Conservation (phyloP, 2,888 invertebrate genomes). For the Ormyrus rosae region DNA sequence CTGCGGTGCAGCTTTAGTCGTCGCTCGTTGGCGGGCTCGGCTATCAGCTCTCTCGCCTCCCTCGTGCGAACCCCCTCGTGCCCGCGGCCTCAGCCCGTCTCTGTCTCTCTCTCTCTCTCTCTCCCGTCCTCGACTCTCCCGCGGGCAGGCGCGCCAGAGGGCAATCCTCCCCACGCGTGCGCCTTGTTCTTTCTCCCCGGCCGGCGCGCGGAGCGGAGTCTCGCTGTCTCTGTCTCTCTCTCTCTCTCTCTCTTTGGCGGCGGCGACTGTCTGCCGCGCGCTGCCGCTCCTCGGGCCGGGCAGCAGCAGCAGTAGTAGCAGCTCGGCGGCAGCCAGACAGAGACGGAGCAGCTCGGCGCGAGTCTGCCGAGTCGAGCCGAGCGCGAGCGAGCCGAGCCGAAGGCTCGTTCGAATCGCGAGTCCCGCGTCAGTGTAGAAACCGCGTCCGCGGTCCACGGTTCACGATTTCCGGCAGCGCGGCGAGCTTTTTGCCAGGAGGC, state of each 20-base stretch:
- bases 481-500: slow-evolving; percentile 28
- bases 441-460: slow-evolving; percentile 76
- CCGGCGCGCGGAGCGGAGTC: background rate
- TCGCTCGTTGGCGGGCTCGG: background rate
- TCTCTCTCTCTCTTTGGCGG: background rate
- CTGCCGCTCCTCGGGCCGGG: background rate
- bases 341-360: background rate
- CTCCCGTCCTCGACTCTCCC: background rate
- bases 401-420: slow-evolving; percentile 73
- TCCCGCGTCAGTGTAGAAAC: slow-evolving; percentile 76
- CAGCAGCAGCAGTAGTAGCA: background rate
- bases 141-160: background rate
- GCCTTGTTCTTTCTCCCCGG: background rate
- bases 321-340: background rate
- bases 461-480: slow-evolving; percentile 70
- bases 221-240: background rate
- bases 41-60: too few species aligned
- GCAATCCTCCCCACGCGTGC: slow-evolving; percentile 28
- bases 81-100: too few species aligned
- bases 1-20: background rate
- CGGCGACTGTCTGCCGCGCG: background rate
- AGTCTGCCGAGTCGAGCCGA: slow-evolving; percentile 62
- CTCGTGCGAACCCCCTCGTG: too few species aligned
- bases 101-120: slow-evolving; percentile 7
- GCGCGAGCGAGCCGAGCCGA: slow-evolving; percentile 69